A percentile compares a stretch with the other conserved stretches of the same genome.
These are phyloP conservation scores for Amorpha juglandis DNA, from an alignment of 2,888 invertebrate species.

Conservation along the genomic window DNA sequence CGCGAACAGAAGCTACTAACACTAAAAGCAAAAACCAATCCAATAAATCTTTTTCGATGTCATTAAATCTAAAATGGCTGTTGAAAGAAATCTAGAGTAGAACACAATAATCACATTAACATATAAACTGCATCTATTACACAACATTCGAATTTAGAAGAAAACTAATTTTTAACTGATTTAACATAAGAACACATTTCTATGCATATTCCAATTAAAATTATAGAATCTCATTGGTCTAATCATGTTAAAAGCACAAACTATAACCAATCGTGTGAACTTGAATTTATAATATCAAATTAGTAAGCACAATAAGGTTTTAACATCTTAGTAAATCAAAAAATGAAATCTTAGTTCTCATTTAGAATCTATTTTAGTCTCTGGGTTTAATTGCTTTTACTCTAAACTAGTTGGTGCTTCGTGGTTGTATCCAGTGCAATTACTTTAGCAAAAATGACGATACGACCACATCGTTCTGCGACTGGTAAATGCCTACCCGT, in stretches of 20 bases:
- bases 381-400: neutral
- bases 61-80: neutral
- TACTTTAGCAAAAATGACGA: too few species aligned
- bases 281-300: neutral
- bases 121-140: neutral
- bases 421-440: neutral
- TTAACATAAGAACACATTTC: slow-evolving; percentile 1
- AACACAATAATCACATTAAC: neutral
- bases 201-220: slow-evolving; percentile 1
- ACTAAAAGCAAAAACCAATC: neutral
- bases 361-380: neutral
- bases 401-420: neutral
- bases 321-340: neutral
- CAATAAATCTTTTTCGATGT: neutral
- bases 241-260: neutral
- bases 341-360: neutral
- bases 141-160: neutral
- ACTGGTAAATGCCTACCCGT: too few species aligned
- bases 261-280: slow-evolving; percentile 5
- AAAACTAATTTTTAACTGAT: neutral
- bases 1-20: neutral
- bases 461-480: too few species aligned
- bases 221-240: neutral
- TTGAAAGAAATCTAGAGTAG: slow-evolving; percentile 6
- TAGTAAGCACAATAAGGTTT: neutral